Conservation (phyloP, 2,113 vertebrate genomes). For the Smithornis capensis region DNA sequence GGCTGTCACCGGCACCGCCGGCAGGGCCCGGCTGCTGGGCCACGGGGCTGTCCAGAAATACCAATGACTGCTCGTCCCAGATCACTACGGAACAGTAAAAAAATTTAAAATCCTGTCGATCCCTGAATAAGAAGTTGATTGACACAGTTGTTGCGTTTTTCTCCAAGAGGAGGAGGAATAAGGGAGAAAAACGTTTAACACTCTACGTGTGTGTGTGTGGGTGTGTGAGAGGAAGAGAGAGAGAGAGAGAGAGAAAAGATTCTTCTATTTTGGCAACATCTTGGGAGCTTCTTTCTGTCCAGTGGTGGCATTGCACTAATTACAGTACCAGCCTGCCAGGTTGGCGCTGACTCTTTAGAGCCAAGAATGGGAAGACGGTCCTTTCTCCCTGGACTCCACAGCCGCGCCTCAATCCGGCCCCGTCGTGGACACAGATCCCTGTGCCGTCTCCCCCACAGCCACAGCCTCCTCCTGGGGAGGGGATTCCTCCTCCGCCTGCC, state of each 20-base stretch:
- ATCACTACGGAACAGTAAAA: slow-evolving; percentile 67
- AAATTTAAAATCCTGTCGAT: slow-evolving; percentile 79
- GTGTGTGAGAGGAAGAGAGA: neutral
- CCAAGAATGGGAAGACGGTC: slow-evolving; percentile 53
- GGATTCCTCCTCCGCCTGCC: slow-evolving; percentile 86
- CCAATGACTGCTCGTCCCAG: slow-evolving; percentile 56
- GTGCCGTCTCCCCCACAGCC: slow-evolving; percentile 80
- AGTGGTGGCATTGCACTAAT: slow-evolving; percentile 70
- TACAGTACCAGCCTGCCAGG: slow-evolving; percentile 64
- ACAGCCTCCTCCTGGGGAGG: slow-evolving; percentile 87
- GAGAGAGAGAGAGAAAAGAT: neutral
- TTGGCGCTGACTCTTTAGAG: slow-evolving; percentile 53
- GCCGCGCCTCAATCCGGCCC: slow-evolving; percentile 84
- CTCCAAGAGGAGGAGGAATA: slow-evolving; percentile 61
- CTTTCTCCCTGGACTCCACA: slow-evolving; percentile 22
- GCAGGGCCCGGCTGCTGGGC: neutral
- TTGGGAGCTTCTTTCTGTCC: slow-evolving; percentile 58
- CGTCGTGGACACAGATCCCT: slow-evolving; percentile 93
- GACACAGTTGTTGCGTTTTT: slow-evolving; percentile 69
- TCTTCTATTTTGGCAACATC: slow-evolving; percentile 76
- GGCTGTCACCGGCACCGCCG: slow-evolving; percentile 3
- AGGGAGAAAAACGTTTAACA: slow-evolving; percentile 57
- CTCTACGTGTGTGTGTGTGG: neutral
- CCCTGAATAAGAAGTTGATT: slow-evolving; percentile 80
- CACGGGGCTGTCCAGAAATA: slow-evolving; percentile 41